A percentile compares a stretch with the other conserved stretches of the same genome.
Evolutionary conservation across 2,113 vertebrate species (phyloP).

Genomic region (Todiramphus saurophagus): DNA sequence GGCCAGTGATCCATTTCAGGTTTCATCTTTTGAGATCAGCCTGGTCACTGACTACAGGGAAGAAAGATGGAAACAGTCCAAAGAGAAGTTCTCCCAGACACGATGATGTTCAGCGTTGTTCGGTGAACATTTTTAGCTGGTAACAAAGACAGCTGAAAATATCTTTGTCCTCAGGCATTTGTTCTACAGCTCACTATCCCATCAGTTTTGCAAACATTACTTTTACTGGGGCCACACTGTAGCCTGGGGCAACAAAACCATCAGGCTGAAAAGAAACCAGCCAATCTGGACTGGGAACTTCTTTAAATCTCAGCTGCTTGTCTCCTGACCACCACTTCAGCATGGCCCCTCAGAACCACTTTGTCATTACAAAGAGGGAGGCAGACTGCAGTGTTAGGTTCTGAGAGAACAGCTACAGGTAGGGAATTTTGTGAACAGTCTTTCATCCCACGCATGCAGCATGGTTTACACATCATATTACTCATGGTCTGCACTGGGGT

Average conservation of each 20-base stretch:
- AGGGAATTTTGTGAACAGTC: rapidly evolving
- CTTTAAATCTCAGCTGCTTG: background rate
- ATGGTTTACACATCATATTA: rapidly evolving
- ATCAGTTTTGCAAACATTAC: background rate
- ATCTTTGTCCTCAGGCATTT: background rate
- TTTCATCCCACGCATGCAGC: background rate
- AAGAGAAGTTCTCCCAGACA: background rate
- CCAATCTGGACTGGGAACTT: background rate
- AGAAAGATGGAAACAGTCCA: conserved; percentile 7
- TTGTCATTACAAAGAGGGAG: background rate
- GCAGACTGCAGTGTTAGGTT: background rate
- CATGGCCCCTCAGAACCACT: background rate
- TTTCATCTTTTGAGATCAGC: background rate
- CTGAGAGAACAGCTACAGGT: background rate
- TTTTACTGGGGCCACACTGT: background rate
- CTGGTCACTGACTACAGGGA: background rate
- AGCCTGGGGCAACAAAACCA: background rate
- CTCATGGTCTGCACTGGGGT: too few relatives aligned
- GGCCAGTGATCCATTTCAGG: conserved; percentile 33
- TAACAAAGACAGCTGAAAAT: background rate
- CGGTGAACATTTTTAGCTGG: background rate
- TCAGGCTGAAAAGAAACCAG: background rate
- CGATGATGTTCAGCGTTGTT: background rate
- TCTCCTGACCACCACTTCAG: background rate
- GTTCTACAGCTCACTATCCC: background rate